phyloP scores from a whole-genome alignment of 2,888 invertebrate genomes.

The Cecidostiba fungosa region DNA sequence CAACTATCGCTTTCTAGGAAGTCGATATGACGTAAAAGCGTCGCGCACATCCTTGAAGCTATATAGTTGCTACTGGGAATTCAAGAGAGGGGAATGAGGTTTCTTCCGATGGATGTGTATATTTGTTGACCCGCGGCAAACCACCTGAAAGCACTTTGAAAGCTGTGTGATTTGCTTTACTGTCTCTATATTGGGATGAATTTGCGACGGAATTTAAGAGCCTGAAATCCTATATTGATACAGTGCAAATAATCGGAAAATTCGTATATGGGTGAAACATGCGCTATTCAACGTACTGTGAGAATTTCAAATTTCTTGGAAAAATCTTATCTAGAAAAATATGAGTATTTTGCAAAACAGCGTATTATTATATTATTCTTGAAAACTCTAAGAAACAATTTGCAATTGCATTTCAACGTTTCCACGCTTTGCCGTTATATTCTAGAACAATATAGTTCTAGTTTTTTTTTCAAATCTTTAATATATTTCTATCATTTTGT shows the following conservation, averaged over 20 bases:
- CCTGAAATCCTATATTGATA: neutral
- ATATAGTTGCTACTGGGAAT: neutral
- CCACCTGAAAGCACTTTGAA: conserved; percentile 31
- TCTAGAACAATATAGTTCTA: too few relatives aligned
- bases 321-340: neutral
- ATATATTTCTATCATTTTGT: too few relatives aligned
- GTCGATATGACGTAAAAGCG: conserved; percentile 5
- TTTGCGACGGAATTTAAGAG: conserved; percentile 31
- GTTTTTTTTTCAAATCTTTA: too few relatives aligned
- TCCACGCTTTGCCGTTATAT: too few relatives aligned
- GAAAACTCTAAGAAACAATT: too few relatives aligned
- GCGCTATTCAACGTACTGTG: neutral
- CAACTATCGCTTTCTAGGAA: neutral
- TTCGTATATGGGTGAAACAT: neutral
- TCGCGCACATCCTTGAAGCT: conserved; percentile 3
- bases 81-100: conserved; percentile 20
- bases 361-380: too few relatives aligned
- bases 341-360: neutral
- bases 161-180: conserved; percentile 46
- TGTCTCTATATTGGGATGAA: conserved; percentile 32
- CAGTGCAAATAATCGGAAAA: conserved; percentile 10
- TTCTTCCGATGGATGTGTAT: conserved; percentile 31
- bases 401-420: too few relatives aligned
- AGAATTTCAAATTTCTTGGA: neutral
- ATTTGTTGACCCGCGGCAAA: conserved; percentile 48